phyloP scores from a whole-genome alignment of 1,140 invertebrate species.

The Triops longicaudatus region DNA sequence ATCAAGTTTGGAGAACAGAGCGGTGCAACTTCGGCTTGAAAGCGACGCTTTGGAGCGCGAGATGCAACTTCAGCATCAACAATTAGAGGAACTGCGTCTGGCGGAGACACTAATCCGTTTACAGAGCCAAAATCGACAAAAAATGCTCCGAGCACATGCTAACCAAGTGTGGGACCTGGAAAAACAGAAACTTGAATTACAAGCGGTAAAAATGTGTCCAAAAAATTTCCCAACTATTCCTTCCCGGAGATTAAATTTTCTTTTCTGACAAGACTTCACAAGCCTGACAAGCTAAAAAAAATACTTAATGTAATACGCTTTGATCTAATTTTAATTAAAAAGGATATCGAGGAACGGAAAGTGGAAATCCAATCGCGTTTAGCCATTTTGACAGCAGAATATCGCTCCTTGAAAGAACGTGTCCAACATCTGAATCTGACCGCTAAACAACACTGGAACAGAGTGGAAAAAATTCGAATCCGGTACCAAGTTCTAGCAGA shows the following conservation, averaged over 20 bases:
- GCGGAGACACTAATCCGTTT: not conserved
- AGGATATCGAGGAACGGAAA: not conserved
- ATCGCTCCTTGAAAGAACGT: not conserved
- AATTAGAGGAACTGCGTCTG: not conserved
- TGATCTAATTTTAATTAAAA: not conserved
- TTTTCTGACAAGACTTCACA: too few species aligned
- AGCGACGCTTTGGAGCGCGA: not conserved
- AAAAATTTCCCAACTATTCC: too few species aligned
- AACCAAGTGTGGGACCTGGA: not conserved
- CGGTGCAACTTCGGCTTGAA: not conserved
- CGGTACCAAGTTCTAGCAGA: constrained; percentile 6
- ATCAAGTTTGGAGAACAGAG: not conserved
- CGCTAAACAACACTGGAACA: not conserved
- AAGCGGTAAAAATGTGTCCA: not conserved
- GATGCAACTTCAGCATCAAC: not conserved
- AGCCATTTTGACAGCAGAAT: not conserved
- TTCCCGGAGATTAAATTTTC: too few species aligned
- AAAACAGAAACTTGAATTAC: not conserved
- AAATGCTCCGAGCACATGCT: not conserved
- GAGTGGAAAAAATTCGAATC: not conserved
- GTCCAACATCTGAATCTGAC: not conserved
- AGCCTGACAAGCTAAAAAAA: too few species aligned
- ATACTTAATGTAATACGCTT: too few species aligned
- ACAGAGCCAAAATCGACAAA: not conserved
- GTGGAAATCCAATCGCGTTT: constrained; percentile 2